These are phyloP conservation scores for Alosa alosa DNA, from an alignment of 2,113 vertebrate species.

Conservation along the genomic window DNA sequence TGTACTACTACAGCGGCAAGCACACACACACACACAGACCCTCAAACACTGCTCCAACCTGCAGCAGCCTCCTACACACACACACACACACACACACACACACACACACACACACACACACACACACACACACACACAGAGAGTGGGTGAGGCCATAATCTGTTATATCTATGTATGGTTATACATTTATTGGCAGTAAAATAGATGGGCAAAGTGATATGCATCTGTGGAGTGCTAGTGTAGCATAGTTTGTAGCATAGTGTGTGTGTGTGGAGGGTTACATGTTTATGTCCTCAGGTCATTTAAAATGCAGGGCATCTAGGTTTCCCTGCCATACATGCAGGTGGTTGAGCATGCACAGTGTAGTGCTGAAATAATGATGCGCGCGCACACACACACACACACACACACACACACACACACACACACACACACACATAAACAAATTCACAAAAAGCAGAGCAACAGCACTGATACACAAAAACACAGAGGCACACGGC, in stretches of 20 bases:
- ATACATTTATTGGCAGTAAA: not conserved
- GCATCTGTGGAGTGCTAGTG: too few relatives aligned
- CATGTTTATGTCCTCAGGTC: not conserved
- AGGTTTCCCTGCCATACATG: not conserved
- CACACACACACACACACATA: conserved; percentile 31
- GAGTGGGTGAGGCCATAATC: not conserved
- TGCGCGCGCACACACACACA: conserved; percentile 31
- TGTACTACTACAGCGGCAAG: not conserved
- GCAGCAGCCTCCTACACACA: not conserved
- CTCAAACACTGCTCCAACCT: not conserved
- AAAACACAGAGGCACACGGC: not conserved
- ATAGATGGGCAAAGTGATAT: not conserved
- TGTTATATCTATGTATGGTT: not conserved
- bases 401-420: conserved; percentile 31
- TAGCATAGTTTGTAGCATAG: too few relatives aligned
- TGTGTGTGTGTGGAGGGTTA: not conserved
- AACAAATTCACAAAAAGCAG: not conserved
- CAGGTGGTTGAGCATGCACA: not conserved
- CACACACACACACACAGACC: not conserved
- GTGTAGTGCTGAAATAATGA: not conserved
- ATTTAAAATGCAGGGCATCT: not conserved
- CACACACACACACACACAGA: not conserved
- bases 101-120: not conserved
- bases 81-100: not conserved
- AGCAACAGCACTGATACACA: not conserved